Conservation (phyloP, 2,888 invertebrate species). For the Acanthosoma haemorrhoidale region DNA sequence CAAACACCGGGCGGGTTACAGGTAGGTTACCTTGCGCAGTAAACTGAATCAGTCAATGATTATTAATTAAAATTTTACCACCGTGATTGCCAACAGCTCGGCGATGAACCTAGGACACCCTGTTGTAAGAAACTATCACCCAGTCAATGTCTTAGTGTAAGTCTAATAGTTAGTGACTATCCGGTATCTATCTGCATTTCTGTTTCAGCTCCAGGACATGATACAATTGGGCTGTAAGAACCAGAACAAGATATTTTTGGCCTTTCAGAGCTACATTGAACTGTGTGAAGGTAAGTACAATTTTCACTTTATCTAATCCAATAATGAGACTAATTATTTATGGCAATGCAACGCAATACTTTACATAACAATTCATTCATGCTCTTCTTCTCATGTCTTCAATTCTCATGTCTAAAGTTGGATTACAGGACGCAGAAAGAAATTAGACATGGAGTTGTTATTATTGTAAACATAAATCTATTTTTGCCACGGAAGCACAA, state of each 20-base stretch:
- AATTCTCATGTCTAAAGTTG: no score
- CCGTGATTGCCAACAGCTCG: no score
- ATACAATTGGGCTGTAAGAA: conserved; percentile 48
- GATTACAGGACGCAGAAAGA: no score
- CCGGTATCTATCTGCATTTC: conserved; percentile 8
- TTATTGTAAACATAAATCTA: no score
- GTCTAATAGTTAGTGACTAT: not conserved
- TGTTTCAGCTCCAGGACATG: conserved; percentile 48
- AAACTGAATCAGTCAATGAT: not conserved
- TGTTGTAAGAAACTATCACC: conserved; percentile 7
- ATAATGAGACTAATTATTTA: no score
- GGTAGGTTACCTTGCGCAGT: not conserved
- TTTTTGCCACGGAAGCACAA: no score
- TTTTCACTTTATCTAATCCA: no score
- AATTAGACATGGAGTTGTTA: no score
- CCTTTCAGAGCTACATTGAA: conserved; percentile 53
- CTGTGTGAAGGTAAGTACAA: conserved; percentile 52
- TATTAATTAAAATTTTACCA: no score
- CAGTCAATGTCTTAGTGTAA: not conserved
- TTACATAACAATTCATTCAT: no score
- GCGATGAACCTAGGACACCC: conserved; percentile 23
- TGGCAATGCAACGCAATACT: no score
- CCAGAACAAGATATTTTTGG: conserved; percentile 48
- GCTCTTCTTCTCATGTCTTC: no score
- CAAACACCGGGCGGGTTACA: conserved; percentile 14